Base-by-base conservation (phyloP, 1,140 invertebrate species). In the Spodoptera frugiperda region DNA sequence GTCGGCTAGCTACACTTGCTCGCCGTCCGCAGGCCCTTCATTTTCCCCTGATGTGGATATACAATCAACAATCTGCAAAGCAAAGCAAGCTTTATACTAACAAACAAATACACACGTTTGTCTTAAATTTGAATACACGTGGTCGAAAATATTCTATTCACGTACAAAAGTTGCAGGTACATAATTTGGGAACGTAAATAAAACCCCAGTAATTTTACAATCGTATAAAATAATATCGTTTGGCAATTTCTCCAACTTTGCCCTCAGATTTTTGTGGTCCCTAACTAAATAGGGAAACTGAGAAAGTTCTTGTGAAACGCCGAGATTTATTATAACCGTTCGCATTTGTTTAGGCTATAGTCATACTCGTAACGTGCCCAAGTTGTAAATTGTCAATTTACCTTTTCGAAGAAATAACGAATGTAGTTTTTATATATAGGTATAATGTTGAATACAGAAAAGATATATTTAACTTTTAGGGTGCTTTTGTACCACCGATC, bases 191-290 rank as follows among this genome's bases (percentile, higher is more conserved):
- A 44, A 73, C 55, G 33, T 21, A 9, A 39, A 49, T 73, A 59
- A 73, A 73, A 73, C 30, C 46, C 17, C 33, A 15, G 19, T 44
- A 73, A 49, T 44, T 73, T 61, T 49, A 73, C 44, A 73, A 33
- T 73, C 12, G 39, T 48, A 59, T 72, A 72, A 72, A 25, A 2
- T 25, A 72, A 72, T 59, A 59, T 59, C 3, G 59, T 72, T 72
- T 12, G 4, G 17, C 21, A 59, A 2, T 25, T 57, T 48, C 44
- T 44, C n/a, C 3, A 19, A 72, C 33, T 72, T 71, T 71, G 68
- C 39, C 68, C 25, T 14, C 2, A 54, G n/a, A 54, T 71, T 71
- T 68, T 68, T n/a, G 17, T 12, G 33, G 17, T 44, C 33, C 15
- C 55, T 57, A 9, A 4, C 33, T 19, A 11, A 44, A 71, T 51